phyloP scores from a whole-genome alignment of 2,113 vertebrate genomes.

The Cariama cristata region DNA sequence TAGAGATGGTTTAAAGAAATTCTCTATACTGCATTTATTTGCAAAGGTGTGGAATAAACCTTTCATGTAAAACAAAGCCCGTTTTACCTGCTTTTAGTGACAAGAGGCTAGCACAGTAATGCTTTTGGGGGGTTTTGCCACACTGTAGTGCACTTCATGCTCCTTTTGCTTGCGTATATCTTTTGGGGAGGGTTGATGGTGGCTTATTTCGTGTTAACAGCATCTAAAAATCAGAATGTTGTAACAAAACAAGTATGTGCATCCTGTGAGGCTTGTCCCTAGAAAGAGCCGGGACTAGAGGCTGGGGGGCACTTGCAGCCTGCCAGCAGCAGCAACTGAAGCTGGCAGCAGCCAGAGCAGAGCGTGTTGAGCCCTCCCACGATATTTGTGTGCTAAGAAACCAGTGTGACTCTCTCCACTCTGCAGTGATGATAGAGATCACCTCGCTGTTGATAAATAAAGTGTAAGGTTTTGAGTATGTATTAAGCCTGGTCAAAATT shows the following conservation, averaged over 20 bases:
- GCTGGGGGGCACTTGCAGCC: no score
- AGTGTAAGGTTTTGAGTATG: not conserved
- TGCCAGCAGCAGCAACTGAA: not conserved
- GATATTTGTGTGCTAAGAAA: not conserved
- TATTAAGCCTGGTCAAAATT: not conserved
- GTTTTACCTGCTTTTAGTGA: not conserved
- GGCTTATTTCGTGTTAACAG: not conserved
- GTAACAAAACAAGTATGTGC: no score
- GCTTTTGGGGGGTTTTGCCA: rapidly evolving
- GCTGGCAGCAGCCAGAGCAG: not conserved
- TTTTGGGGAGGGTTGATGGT: not conserved
- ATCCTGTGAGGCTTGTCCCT: not conserved
- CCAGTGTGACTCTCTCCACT: not conserved
- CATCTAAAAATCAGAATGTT: no score
- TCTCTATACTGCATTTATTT: not conserved
- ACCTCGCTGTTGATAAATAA: not conserved
- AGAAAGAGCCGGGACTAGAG: no score
- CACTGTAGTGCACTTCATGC: no score
- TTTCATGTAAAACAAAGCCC: not conserved
- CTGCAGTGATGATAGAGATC: not conserved
- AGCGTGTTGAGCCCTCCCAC: not conserved
- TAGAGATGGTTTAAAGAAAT: not conserved
- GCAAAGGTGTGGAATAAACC: not conserved
- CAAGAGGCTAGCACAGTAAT: not conserved
- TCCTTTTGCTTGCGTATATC: rapidly evolving